Evolutionary conservation across 2,797 vertebrate genomes (phyloP).

Genomic region (Bryconaethiops microstoma): DNA sequence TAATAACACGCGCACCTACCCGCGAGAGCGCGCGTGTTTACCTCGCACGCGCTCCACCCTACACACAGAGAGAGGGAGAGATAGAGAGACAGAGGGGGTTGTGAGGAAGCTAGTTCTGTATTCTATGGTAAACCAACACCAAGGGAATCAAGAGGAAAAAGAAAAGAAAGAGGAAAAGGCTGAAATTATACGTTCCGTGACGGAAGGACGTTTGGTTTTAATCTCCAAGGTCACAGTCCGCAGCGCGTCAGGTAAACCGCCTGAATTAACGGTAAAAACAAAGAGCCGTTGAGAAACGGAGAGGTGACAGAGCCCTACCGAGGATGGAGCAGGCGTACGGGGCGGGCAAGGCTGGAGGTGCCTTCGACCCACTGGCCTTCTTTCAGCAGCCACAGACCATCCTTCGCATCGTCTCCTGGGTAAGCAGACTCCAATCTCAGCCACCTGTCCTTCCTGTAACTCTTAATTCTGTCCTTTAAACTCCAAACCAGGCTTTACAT

Average conservation of each 20-base stretch:
- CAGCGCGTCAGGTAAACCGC: not conserved
- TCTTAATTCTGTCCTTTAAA: constrained; percentile 1
- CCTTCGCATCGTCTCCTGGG: constrained; percentile 59
- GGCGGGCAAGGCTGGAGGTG: constrained; percentile 61
- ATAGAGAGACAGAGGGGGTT: not conserved
- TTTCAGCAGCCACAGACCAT: constrained; percentile 59
- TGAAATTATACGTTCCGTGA: not conserved
- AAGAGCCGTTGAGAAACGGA: constrained; percentile 15
- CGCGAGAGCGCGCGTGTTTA: constrained; percentile 50
- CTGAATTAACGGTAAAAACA: not conserved
- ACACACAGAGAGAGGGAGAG: not conserved
- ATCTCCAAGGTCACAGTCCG: not conserved
- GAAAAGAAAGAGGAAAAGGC: not conserved
- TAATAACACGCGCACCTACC: constrained; percentile 22
- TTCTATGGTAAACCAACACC: not conserved
- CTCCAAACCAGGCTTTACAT: not conserved
- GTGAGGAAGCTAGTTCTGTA: no score
- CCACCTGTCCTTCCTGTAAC: constrained; percentile 4
- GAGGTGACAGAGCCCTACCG: constrained; percentile 19
- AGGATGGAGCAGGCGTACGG: constrained; percentile 64
- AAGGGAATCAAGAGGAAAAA: not conserved
- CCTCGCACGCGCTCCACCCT: constrained; percentile 44
- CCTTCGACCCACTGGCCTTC: constrained; percentile 58
- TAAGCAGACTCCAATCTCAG: constrained; percentile 34
- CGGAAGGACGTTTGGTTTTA: constrained; percentile 33